These are phyloP conservation scores for Eremobia ochroleuca DNA, from an alignment of 2,888 invertebrate species.

Conservation along the genomic window DNA sequence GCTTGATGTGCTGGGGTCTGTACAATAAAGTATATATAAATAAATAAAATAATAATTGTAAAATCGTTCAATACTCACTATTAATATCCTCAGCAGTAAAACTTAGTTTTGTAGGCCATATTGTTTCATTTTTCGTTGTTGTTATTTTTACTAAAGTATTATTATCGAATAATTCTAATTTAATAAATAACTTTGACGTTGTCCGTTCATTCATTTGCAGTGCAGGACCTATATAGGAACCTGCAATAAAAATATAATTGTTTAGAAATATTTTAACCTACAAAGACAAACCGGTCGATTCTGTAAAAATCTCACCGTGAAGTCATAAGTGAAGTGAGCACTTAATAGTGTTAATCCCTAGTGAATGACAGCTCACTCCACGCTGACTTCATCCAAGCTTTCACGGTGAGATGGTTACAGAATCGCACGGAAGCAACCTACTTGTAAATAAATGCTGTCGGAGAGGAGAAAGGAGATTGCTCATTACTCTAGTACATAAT, in stretches of 20 bases:
- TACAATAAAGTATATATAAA: too few species aligned
- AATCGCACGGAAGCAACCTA: too few species aligned
- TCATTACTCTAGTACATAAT: too few species aligned
- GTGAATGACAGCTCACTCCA: too few species aligned
- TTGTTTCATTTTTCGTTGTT: rapidly evolving
- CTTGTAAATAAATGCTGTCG: neutral
- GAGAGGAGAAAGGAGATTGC: neutral
- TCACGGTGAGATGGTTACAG: too few species aligned
- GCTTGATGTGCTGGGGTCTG: too few species aligned
- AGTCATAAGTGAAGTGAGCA: too few species aligned
- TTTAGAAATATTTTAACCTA: neutral
- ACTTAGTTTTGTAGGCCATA: neutral
- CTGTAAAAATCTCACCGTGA: too few species aligned
- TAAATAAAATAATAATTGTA: neutral
- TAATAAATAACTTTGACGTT: neutral
- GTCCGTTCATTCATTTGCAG: rapidly evolving
- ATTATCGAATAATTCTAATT: conserved; percentile 21
- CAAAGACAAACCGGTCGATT: neutral
- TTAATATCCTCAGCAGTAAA: neutral
- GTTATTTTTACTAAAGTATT: conserved; percentile 3
- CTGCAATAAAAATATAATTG: neutral
- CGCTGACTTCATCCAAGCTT: too few species aligned
- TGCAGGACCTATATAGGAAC: neutral
- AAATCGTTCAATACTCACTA: conserved; percentile 8
- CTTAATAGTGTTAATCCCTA: too few species aligned